phyloP scores from a whole-genome alignment of 2,113 vertebrate genomes.

The Sigmodon hispidus region DNA sequence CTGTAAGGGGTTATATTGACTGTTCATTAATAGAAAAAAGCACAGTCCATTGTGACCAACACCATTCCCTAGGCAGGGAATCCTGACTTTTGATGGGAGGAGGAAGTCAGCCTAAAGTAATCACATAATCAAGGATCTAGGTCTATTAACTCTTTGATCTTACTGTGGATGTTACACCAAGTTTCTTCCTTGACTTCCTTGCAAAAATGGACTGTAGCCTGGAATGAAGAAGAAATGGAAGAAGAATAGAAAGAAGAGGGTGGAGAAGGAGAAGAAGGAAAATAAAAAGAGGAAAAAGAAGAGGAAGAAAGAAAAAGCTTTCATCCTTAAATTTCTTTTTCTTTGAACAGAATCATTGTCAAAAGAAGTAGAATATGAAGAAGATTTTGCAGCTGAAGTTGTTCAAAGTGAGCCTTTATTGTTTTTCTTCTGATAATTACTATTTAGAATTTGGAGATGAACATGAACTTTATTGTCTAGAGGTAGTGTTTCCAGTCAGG shows the following conservation, averaged over 20 bases:
- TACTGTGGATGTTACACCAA: background rate
- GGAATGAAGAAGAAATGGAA: background rate
- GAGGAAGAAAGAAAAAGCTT: background rate
- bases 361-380: background rate
- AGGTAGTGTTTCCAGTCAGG: background rate
- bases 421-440: background rate
- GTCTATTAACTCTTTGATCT: background rate
- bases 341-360: background rate
- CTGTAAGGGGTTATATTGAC: too few species aligned
- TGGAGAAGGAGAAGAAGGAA: fast-evolving
- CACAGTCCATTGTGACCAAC: background rate
- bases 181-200: background rate
- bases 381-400: background rate
- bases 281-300: too few species aligned
- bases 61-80: background rate
- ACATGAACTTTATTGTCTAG: background rate
- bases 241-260: fast-evolving
- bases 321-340: background rate
- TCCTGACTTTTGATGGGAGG: background rate
- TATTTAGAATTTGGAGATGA: background rate
- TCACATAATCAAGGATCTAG: background rate
- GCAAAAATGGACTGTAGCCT: background rate
- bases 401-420: background rate
- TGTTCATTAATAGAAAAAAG: background rate
- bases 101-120: background rate